A percentile compares a stretch with the other conserved stretches of the same genome.
Evolutionary conservation across 2,888 invertebrate genomes (phyloP).

Genomic region (Limulus polyphemus): DNA sequence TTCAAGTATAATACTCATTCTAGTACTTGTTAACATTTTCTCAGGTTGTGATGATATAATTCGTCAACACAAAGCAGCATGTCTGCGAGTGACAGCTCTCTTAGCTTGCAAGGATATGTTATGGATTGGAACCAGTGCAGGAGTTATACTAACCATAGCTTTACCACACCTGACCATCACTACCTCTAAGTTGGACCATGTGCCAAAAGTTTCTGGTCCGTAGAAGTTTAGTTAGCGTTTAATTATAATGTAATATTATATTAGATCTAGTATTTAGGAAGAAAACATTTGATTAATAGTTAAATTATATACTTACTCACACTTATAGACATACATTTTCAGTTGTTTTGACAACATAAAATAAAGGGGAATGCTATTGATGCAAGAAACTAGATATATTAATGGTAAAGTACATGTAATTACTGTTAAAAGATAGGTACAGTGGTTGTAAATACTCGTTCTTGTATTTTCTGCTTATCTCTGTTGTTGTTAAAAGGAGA

Average conservation of each 20-base stretch:
- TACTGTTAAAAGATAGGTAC: too few relatives aligned
- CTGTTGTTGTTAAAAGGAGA: too few relatives aligned
- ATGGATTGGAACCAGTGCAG: constrained; percentile 95
- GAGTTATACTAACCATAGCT: constrained; percentile 54
- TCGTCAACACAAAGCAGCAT: constrained; percentile 93
- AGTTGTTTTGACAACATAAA: too few relatives aligned
- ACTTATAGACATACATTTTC: too few relatives aligned
- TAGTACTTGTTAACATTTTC: too few relatives aligned
- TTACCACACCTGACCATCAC: constrained; percentile 53
- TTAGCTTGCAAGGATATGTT: constrained; percentile 79
- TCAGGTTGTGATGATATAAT: constrained; percentile 93
- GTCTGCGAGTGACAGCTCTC: constrained; percentile 82
- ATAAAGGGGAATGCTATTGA: too few relatives aligned
- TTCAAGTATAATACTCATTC: too few relatives aligned
- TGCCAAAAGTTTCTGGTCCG: constrained; percentile 37
- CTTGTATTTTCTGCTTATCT: too few relatives aligned
- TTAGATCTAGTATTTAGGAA: too few relatives aligned
- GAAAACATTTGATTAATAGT: not conserved
- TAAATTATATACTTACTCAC: not conserved
- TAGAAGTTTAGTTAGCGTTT: not conserved
- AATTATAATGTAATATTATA: not conserved
- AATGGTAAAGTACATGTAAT: too few relatives aligned
- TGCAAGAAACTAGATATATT: too few relatives aligned
- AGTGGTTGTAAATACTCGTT: too few relatives aligned
- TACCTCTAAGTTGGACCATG: constrained; percentile 37